Evolutionary conservation across 2,113 vertebrate genomes (phyloP), one percentile per base, ranked within the genome.

Genomic region (Odontophorus gujanensis): DNA sequence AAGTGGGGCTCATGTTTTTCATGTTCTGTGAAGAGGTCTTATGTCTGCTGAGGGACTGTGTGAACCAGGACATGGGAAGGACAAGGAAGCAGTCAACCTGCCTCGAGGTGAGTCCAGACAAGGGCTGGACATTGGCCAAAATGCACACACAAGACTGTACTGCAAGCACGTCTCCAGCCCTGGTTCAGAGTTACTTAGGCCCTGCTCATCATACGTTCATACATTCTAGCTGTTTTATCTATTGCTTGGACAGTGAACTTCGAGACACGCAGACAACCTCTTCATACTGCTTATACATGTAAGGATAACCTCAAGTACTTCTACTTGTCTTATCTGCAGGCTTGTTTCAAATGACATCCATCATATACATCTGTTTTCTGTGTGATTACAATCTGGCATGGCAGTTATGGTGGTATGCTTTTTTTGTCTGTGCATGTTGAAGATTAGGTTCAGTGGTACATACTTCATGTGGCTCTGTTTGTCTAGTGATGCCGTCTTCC

Each of bases 111-210:
- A 24, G 16, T 38, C 22, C n/a, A 18, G 55, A 12, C 13, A 28
- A 63, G 51, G 32, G 17, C 22, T 0, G 0, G 57, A 42, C 2
- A 0, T 63, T 53, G 17, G 38, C 13, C 9, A 12, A 51, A 55
- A 48, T 22, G 25, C 40, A 34, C 38, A 38, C 0, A 0, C 13
- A 40, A n/a, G 7, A 43, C 42, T 47, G 18, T 42, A 50, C 38
- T 61, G 13, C 16, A 24, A 17, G 3, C 28, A 32, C 5, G 45
- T 34, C 1, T 0, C 42, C 30, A 1, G 13, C 22, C 25, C 43
- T 58, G 26, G 43, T 38, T 45, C 57, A 5, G 4, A 25, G 48
- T 13, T 7, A 25, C 38, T 53, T n/a, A 58, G 32, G 32, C 32
- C 32, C 18, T 58, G 18, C 18, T 58, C 18, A n/a, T 58, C 32